These are phyloP conservation scores for Chloropsis hardwickii DNA, from an alignment of 2,113 vertebrate species.

Conservation along the genomic window DNA sequence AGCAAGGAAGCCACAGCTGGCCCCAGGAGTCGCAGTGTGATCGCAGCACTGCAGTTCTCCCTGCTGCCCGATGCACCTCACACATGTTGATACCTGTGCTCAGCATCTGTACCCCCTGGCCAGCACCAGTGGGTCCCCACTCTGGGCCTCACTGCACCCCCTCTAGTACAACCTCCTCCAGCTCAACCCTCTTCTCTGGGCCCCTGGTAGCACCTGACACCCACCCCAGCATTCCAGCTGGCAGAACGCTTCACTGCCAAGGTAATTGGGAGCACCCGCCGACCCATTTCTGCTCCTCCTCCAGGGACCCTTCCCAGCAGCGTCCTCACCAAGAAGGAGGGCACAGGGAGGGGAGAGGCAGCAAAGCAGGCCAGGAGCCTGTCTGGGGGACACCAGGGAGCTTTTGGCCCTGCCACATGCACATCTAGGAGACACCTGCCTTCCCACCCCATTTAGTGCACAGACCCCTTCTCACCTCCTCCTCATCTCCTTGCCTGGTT, in stretches of 20 bases:
- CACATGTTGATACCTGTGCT: background rate
- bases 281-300: constrained; percentile 27
- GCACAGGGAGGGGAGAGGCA: background rate
- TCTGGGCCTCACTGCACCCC: background rate
- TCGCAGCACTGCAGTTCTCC: constrained; percentile 33
- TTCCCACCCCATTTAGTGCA: background rate
- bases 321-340: background rate
- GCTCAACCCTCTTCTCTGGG: background rate
- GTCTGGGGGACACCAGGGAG: background rate
- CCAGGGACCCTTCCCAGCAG: background rate
- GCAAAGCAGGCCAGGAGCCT: background rate
- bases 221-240: background rate
- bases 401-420: rapidly evolving
- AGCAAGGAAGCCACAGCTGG: background rate
- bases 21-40: background rate
- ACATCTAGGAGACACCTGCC: background rate
- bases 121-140: background rate
- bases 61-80: background rate
- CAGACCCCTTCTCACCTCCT: background rate
- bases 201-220: background rate
- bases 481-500: background rate
- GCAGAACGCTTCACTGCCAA: background rate
- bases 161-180: background rate
- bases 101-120: background rate
- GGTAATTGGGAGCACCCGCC: background rate